Evolutionary conservation across 2,888 invertebrate species (phyloP).

Genomic region (Phyllotreta cruciferae): DNA sequence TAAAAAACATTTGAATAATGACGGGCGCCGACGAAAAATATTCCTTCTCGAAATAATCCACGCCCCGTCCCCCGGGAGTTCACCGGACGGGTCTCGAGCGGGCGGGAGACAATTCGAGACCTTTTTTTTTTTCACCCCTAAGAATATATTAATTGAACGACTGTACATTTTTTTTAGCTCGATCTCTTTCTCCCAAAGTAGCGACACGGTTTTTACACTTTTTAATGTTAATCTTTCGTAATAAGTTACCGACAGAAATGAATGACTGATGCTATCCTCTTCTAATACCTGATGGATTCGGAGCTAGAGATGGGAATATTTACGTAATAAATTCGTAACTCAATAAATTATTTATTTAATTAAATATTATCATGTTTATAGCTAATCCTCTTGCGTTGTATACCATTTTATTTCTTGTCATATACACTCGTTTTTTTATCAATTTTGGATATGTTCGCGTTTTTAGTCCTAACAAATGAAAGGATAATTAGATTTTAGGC

Average conservation of each 20-base stretch:
- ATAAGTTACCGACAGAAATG: conserved; percentile 48
- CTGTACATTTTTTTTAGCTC: conserved; percentile 55
- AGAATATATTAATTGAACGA: conserved; percentile 61
- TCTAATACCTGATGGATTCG: conserved; percentile 41
- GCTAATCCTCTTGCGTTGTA: too few relatives aligned
- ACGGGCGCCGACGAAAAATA: conserved; percentile 14
- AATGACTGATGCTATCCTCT: conserved; percentile 37
- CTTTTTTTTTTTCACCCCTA: conserved; percentile 44
- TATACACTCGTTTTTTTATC: too few relatives aligned
- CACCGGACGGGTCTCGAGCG: conserved; percentile 38
- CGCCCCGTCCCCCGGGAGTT: conserved; percentile 25
- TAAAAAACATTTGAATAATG: conserved; percentile 20
- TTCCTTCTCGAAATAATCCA: conserved; percentile 19
- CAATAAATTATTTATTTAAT: too few relatives aligned
- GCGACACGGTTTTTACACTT: conserved; percentile 55
- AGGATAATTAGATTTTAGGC: conserved; percentile 34
- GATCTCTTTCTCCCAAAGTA: conserved; percentile 46
- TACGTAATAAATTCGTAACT: too few relatives aligned
- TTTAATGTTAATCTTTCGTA: conserved; percentile 56
- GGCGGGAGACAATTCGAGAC: conserved; percentile 42
- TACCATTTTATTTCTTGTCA: not conserved
- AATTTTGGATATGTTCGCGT: conserved; percentile 15
- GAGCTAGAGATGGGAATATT: conserved; percentile 37
- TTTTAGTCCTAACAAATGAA: conserved; percentile 28
- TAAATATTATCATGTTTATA: too few relatives aligned